Base-by-base conservation (phyloP, 1,140 invertebrate species). In the Calephelis virginiensis region DNA sequence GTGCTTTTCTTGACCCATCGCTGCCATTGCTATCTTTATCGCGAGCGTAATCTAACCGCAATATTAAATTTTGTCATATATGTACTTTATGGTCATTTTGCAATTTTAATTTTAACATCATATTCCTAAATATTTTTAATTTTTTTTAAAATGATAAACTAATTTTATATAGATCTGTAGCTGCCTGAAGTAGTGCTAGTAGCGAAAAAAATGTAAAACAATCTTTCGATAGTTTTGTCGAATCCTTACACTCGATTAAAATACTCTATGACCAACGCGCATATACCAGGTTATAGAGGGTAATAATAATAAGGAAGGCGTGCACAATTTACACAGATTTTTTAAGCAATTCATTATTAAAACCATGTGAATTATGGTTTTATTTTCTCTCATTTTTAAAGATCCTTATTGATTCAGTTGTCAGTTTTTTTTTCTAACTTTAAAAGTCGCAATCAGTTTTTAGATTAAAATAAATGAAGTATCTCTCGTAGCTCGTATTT, bases 1-100 rank as follows among this genome's bases (percentile, higher is more conserved):
- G 88, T 88, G 88, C 86, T 88, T 90, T 72, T 74, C 79, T 76
- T 80, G 80, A 69, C 69, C 67, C 68, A 64, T 73, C 69, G 70
- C 66, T 70, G 67, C 49, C 11, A 64, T 49, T 14, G 43, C 13
- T 53, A 56, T 56, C 63, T 64, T 46, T 53, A 9, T 10, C 40
- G 49, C 14, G 50, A 56, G 63, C 1, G 48, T 12, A 10, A 53
- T 12, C 10, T 8, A 37, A 37, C 1, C 9, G 28, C 53, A 56
- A 28, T 56, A 37, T 37, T 37, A 9, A 9, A 12, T 37, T 28
- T 17, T 6, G 6, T 14, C 48, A 50, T 50, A n/a, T 12, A 37
- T 8, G 9, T 13, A 6, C 12, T 6, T 11, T 28, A 56, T 28
- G 17, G 17, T 56, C 8, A 9, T 56, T 56, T 56, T 11, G 11